These are phyloP conservation scores for Lithodes maja DNA, from an alignment of 2,888 invertebrate genomes.

Conservation along the genomic window DNA sequence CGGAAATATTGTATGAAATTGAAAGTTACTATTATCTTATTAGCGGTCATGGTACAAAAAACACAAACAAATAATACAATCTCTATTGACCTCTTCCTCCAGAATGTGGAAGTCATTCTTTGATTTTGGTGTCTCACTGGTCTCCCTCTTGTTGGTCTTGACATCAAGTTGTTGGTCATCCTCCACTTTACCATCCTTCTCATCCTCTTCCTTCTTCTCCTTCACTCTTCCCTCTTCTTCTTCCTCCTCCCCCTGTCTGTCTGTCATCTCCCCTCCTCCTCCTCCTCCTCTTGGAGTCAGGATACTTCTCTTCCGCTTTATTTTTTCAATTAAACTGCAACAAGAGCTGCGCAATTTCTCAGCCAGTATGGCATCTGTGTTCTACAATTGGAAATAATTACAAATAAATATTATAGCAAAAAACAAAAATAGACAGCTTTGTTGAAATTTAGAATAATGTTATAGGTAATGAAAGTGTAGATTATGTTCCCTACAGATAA, in stretches of 20 bases:
- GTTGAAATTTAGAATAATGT: too few species aligned
- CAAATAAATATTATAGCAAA: background rate
- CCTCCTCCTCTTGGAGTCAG: conserved; percentile 5
- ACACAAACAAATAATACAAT: background rate
- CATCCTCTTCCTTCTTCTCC: background rate
- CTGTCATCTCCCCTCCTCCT: background rate
- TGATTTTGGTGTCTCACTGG: background rate
- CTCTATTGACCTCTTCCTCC: conserved; percentile 29
- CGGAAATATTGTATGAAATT: too few species aligned
- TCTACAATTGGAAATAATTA: conserved; percentile 6
- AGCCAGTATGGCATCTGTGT: conserved; percentile 7
- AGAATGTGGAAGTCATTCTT: conserved; percentile 16
- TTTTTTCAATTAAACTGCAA: conserved; percentile 32
- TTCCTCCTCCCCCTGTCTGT: background rate
- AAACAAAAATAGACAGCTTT: too few species aligned
- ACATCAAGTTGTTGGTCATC: background rate
- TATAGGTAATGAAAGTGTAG: too few species aligned
- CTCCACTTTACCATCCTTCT: background rate
- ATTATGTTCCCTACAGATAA: too few species aligned
- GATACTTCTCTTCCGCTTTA: conserved; percentile 25
- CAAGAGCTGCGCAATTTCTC: conserved; percentile 27
- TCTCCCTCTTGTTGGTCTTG: background rate
- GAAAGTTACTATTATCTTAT: too few species aligned
- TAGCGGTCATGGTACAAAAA: too few species aligned
- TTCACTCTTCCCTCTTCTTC: background rate